These are phyloP conservation scores for Cepaea nemoralis DNA, from an alignment of 1,140 invertebrate species.

Conservation along the genomic window DNA sequence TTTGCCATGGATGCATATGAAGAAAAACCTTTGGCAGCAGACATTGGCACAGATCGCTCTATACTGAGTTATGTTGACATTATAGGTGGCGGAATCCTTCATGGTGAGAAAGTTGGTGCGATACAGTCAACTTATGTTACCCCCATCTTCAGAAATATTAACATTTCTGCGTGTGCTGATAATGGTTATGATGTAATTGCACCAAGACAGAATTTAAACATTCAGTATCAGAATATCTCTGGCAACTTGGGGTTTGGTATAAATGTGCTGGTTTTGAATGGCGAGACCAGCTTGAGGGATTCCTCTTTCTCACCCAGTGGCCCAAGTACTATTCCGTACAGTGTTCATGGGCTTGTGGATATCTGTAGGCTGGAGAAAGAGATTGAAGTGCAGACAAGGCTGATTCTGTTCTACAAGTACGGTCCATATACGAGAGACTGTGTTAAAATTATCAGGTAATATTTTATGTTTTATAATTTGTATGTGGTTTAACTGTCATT, in stretches of 20 bases:
- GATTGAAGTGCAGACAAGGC: constrained; percentile 88
- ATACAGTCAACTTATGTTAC: constrained; percentile 88
- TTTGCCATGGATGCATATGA: constrained; percentile 93
- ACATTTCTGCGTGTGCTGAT: constrained; percentile 86
- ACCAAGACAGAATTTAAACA: constrained; percentile 77
- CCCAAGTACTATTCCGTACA: constrained; percentile 87
- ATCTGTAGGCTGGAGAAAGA: constrained; percentile 96
- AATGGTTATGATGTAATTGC: constrained; percentile 94
- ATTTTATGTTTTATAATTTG: background rate
- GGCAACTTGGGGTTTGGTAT: constrained; percentile 91
- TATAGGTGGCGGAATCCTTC: constrained; percentile 90
- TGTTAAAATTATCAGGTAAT: constrained; percentile 88
- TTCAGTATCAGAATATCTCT: constrained; percentile 77
- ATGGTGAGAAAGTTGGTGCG: constrained; percentile 91
- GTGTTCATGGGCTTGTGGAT: constrained; percentile 94
- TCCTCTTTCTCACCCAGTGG: constrained; percentile 77
- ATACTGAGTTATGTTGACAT: constrained; percentile 87
- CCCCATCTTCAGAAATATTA: constrained; percentile 85
- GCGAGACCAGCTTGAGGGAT: constrained; percentile 89
- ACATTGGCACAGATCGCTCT: constrained; percentile 53
- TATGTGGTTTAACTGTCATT: background rate
- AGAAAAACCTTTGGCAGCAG: constrained; percentile 73
- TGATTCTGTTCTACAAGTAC: constrained; percentile 97
- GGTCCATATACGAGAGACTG: constrained; percentile 96
- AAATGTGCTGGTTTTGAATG: constrained; percentile 88